phyloP scores from a whole-genome alignment of 1,140 invertebrate genomes.

The Antheraea pernyi region DNA sequence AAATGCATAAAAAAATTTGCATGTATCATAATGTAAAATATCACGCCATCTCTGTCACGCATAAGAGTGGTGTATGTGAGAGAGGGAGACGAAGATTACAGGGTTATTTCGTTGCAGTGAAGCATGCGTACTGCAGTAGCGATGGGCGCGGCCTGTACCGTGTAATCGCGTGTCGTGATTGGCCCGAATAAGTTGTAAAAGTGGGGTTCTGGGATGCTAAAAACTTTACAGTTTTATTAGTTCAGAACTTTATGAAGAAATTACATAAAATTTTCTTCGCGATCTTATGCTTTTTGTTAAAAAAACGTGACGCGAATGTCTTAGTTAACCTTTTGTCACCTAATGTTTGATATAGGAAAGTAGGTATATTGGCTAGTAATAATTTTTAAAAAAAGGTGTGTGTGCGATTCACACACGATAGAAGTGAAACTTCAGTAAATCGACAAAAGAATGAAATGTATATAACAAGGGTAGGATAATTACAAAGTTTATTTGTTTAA shows the following conservation, averaged over 20 bases:
- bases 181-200: slow-evolving; percentile 43
- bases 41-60: slow-evolving; percentile 42
- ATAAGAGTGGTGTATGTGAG: slow-evolving; percentile 24
- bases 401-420: too few species aligned
- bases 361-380: too few species aligned
- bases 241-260: slow-evolving; percentile 56
- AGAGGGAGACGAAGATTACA: slow-evolving; percentile 46
- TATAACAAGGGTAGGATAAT: too few species aligned
- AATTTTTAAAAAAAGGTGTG: too few species aligned
- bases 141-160: slow-evolving; percentile 55
- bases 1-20: slow-evolving; percentile 72
- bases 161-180: slow-evolving; percentile 43
- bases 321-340: not conserved
- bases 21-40: slow-evolving; percentile 54
- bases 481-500: too few species aligned
- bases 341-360: too few species aligned
- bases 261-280: slow-evolving; percentile 48
- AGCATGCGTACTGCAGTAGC: slow-evolving; percentile 65
- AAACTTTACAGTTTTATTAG: slow-evolving; percentile 54
- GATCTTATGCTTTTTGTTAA: slow-evolving; percentile 28
- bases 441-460: too few species aligned
- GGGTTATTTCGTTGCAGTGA: slow-evolving; percentile 43
- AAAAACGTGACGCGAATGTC: slow-evolving; percentile 42
- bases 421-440: too few species aligned
- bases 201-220: slow-evolving; percentile 42